Base-by-base conservation (phyloP, 2,888 invertebrate genomes). In the Dryococelus australis region DNA sequence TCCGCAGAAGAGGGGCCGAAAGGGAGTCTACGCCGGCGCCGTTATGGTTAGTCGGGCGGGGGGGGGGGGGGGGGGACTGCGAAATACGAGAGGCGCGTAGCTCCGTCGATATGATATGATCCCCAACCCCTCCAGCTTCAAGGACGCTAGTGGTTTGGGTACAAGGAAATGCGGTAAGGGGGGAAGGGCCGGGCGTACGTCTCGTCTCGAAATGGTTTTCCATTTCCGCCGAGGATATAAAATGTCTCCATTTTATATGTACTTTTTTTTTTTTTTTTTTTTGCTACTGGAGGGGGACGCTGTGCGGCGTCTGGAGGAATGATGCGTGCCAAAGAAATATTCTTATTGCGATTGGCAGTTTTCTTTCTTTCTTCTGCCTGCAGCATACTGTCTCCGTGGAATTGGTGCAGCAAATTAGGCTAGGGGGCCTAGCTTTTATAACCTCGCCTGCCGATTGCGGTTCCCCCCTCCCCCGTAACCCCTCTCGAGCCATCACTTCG, bases 151-250 rank as follows among this genome's bases (percentile, higher is more conserved):
- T 81, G 81, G 81, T 81, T 65, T 65, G 35, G 35, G 81, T 16
- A 27, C 27, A 35, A 81, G 81, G 35, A 35, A 35, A 35, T 81
- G 81, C 27, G 4, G 35, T 13, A 27, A 5, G 35, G 20, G 81
- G 81, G 81, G 35, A 35, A 26, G 81, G 27, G 81, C 9, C 10
- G 27, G 81, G 81, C 65, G 65, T 9, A 65, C 65, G 16, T 65
- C 65, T 65, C 65, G n/a, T 13, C 28, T 84, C 83, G 86, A 88
- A 88, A 88, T 87, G 88, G 87, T 47, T 88, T 87, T 87, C 87
- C 88, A 88, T 88, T 88, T 88, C 88, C 88, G 86, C 27, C 28
- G 85, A 84, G 87, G 87, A 87, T 84, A 88, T 88, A 88, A 88
- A 88, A 88, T 84, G 86, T 83, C 86, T 84, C 65, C 86, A 81